Evolutionary conservation across 2,888 invertebrate genomes (phyloP), one percentile per base, ranked within the genome.

Genomic region (Scaeva pyrastri): DNA sequence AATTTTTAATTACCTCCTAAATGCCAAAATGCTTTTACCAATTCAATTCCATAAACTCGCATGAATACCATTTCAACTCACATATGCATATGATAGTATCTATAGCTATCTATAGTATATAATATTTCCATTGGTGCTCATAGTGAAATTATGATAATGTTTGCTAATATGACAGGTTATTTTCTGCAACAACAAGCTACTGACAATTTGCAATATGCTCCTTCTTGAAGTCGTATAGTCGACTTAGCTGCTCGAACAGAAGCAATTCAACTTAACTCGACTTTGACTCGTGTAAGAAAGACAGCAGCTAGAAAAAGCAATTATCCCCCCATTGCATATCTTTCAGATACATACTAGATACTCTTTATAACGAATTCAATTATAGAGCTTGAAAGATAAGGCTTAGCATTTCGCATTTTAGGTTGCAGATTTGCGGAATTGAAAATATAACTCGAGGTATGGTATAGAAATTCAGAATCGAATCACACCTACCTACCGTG

Each of bases 81-180:
- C n/a, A n/a, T n/a, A n/a, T n/a, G n/a, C n/a, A n/a, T 60, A 36
- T 1, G 11, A 3, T 7, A 10, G 55, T 58, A 36, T 14, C 8
- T 41, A 21, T 2, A 12, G 19, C 12, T 60, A 19, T 60, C 26
- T 64, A 43, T 8, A 7, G 8, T 45, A 45, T 64, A 43, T 8
- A 7, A 31, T 45, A 45, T 64, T 64, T 64, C 19, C 45, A 64
- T 64, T n/a, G 23, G 23, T 64, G 64, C 45, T 43, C 64, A 62
- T 26, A 45, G 43, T 26, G 45, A 43, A 84, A 70, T 84, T 78
- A 84, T 84, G 83, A 45, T 84, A 79, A 83, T 83, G 74, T 45
- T 16, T n/a, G 31, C 16, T 78, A 73, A 73, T 70, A 73, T 83
- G 72, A 56, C 55, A 52, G 39, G 70, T 62, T 64, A n/a, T 52